Percentiles rank a stretch among this genome's conserved stretches.
Evolutionary conservation across 2,888 invertebrate species (phyloP).

Genomic region (Tenthredo mesomela): DNA sequence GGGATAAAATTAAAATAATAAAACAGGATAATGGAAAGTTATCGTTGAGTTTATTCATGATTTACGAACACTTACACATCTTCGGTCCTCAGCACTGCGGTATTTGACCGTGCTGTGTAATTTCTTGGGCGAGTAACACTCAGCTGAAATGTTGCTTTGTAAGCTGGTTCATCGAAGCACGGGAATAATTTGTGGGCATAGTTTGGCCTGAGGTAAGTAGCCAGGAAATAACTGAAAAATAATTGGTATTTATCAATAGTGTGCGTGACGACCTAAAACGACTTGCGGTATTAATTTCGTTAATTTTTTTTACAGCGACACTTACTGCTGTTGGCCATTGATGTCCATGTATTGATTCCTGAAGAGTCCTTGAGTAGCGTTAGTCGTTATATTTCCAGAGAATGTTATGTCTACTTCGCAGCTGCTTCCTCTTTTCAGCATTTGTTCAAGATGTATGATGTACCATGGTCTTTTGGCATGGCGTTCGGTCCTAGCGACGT

Average conservation of each 20-base stretch:
- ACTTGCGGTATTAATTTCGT: not conserved
- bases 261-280: not conserved
- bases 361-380: conserved; percentile 85
- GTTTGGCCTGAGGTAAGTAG: conserved; percentile 86
- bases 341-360: conserved; percentile 82
- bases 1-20: conserved; percentile 56
- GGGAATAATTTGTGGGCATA: conserved; percentile 89
- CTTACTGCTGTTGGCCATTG: conserved; percentile 79
- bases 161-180: conserved; percentile 89
- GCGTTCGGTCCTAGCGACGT: conserved; percentile 77
- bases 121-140: conserved; percentile 82
- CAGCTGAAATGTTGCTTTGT: conserved; percentile 86
- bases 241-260: not conserved
- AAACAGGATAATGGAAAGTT: not conserved
- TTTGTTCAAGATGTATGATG: conserved; percentile 82
- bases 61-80: conserved; percentile 80
- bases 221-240: conserved; percentile 81
- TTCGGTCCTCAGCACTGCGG: conserved; percentile 80
- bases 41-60: not conserved
- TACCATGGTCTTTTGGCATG: conserved; percentile 83
- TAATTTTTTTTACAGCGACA: not conserved
- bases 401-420: conserved; percentile 84
- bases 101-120: conserved; percentile 82
- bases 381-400: conserved; percentile 83
- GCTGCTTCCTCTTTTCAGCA: conserved; percentile 80